Base-by-base conservation (phyloP, 1,140 invertebrate species). In the Heliothis virescens region DNA sequence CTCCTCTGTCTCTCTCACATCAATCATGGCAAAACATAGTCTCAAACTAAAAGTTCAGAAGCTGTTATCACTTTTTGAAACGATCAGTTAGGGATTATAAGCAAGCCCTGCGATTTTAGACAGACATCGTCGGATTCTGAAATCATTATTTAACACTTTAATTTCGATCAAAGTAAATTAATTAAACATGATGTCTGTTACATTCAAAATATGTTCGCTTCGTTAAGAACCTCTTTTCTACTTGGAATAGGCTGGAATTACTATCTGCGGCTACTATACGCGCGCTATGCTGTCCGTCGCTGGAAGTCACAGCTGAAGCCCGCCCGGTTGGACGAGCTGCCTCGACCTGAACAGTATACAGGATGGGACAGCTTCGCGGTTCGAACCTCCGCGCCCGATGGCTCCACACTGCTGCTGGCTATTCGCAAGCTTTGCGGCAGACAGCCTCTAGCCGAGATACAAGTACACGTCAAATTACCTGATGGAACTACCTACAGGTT, bases 401-500 rank as follows among this genome's bases (percentile, higher is more conserved):
- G 95, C 1, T 87, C 90, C 34, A 88, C 91, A 2, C 5, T 96
- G 1, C 77, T 93, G 18, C 67, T 96, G n/a, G 90, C 87, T 11
- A 91, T 95, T 18, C 86, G 90, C 11, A 93, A 90, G 55, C 85
- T 89, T 76, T 90, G 86, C 78, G 80, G 85, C 50, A 65, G 73
- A 18, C 89, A 89, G 63, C 80, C 88, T 12, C 72, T 91, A 1
- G 91, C 92, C 2, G 95, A 96, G 86, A 84, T 95, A 1, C 88
- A 89, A 3, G 76, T 96, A 0, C 87, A 91, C 62, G 82, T 96
- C 12, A 93, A 90, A 52, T 85, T 96, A 69, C 72, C 87, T 13
- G 93, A 96, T 87, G 95, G 95, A 16, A 92, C 84, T 34, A 81
- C 83, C 4, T 96, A 95, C 62, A 92, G 91, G 76, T 86, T 96